These are phyloP conservation scores for Aeoliscus strigatus DNA, from an alignment of 2,797 vertebrate species.

Conservation along the genomic window DNA sequence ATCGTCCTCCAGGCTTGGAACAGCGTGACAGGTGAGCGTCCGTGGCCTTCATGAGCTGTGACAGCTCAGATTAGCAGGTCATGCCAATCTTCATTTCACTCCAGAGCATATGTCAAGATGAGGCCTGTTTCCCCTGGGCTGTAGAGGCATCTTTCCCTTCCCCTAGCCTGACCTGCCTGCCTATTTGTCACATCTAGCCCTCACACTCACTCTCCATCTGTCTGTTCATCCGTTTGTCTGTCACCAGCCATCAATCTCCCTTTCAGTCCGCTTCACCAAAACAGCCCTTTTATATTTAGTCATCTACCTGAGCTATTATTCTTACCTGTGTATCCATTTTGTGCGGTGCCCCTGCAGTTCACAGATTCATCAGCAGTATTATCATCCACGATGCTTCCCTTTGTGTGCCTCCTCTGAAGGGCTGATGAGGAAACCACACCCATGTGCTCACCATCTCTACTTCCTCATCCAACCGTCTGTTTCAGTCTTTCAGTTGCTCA, in stretches of 20 bases:
- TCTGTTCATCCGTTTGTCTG: slow-evolving; percentile 63
- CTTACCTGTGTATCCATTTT: slow-evolving; percentile 69
- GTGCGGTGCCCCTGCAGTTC: slow-evolving; percentile 20
- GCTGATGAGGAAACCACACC: slow-evolving; percentile 44
- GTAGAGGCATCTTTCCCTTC: slow-evolving; percentile 43
- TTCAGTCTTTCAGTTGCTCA: slow-evolving; percentile 24
- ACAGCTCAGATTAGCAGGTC: slow-evolving; percentile 73
- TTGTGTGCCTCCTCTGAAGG: slow-evolving; percentile 22
- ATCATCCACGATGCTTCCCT: slow-evolving; percentile 16
- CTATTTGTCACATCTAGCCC: slow-evolving; percentile 61
- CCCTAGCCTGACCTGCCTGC: slow-evolving; percentile 49
- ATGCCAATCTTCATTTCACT: slow-evolving; percentile 71
- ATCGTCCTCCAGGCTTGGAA: slow-evolving; percentile 45
- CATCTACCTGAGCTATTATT: slow-evolving; percentile 35
- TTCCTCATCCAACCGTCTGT: slow-evolving; percentile 46
- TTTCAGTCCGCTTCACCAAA: slow-evolving; percentile 27
- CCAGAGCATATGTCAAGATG: slow-evolving; percentile 72
- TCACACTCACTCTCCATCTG: slow-evolving; percentile 51
- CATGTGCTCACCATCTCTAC: slow-evolving; percentile 48
- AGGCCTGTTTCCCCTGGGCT: slow-evolving; percentile 59
- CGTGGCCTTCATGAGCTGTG: slow-evolving; percentile 55
- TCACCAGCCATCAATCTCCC: slow-evolving; percentile 61
- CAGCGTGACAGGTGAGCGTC: slow-evolving; percentile 64
- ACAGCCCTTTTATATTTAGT: slow-evolving; percentile 44
- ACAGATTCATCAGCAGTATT: slow-evolving; percentile 26